phyloP scores from a whole-genome alignment of 1,140 invertebrate species.

The Achroia grisella region DNA sequence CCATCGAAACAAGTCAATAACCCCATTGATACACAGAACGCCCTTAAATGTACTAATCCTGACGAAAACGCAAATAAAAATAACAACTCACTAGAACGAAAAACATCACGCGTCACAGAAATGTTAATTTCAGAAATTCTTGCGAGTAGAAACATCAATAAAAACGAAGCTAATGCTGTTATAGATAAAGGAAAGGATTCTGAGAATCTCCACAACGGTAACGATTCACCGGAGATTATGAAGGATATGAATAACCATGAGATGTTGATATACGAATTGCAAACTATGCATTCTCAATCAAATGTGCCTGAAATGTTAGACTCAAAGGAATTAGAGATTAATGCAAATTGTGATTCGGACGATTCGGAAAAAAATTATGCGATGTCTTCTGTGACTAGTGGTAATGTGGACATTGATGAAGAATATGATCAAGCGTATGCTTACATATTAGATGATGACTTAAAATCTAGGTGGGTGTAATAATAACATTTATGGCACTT shows the following conservation, averaged over 20 bases:
- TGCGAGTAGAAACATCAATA: conserved; percentile 66
- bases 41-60: conserved; percentile 16
- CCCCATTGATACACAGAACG: conserved; percentile 24
- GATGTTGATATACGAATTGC: conserved; percentile 74
- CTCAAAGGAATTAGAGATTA: conserved; percentile 19
- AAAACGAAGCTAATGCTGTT: conserved; percentile 54
- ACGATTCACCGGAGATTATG: conserved; percentile 53
- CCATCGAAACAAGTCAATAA: conserved; percentile 38
- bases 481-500: no score
- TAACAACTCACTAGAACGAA: conserved; percentile 54
- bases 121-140: conserved; percentile 72
- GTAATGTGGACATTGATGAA: conserved; percentile 32
- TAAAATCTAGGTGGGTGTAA: conserved; percentile 57
- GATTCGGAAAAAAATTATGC: conserved; percentile 55
- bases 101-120: conserved; percentile 65
- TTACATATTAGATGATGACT: conserved; percentile 58
- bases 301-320: conserved; percentile 54
- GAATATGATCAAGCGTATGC: conserved; percentile 51
- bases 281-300: conserved; percentile 70
- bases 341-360: conserved; percentile 43
- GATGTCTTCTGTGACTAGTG: conserved; percentile 46
- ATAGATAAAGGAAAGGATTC: conserved; percentile 65
- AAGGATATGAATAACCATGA: conserved; percentile 76
- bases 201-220: conserved; percentile 34
- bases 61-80: conserved; percentile 44